Base-by-base conservation (phyloP, 2,888 invertebrate species). In the Caenorhabditis afra region DNA sequence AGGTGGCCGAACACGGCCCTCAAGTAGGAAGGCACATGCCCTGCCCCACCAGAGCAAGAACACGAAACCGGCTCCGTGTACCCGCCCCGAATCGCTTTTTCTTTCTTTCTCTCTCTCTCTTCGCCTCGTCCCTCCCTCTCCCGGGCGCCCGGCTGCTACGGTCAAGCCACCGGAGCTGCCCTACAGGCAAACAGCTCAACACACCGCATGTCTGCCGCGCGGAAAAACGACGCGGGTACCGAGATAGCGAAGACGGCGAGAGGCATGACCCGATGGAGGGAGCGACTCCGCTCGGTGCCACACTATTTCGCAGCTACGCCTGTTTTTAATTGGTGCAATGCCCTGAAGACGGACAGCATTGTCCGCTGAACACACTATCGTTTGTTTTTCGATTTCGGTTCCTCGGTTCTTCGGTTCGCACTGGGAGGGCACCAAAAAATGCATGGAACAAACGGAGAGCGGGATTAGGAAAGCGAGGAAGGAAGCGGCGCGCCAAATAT, bases 1-100 rank as follows among this genome's bases (percentile, higher is more conserved):
- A 58, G 59, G 59, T 70, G 61, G 70, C 61, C 70, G 67, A 76
- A 76, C 75, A 66, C 67, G 67, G 68, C 58, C 52, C 52, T 76
- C 68, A 76, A 76, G 76, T 64, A 70, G 76, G 76, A 76, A 76
- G 76, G 76, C 76, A 76, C 76, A 76, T 76, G 76, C 68, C 64
- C 76, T 70, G 50, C 64, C 74, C 74, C 66, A 58, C 73, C 39
- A 29, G 23, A n/a, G 35, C 59, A 52, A 74, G 61, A 67, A 75
- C 75, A 75, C 67, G 66, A 75, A 75, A 75, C 75, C 75, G 75
- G 74, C 74, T 74, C 66, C 59, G 66, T 66, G 73, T 64, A 64
- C 64, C 70, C 58, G 58, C 71, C 64, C 50, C 18, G n/a, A 14
- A n/a, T 37, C 35, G n/a, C 29, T 29, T 7, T 29, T 7, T 29